These are phyloP conservation scores for Urocynchramus pylzowi DNA, from an alignment of 2,113 vertebrate genomes.

Conservation along the genomic window DNA sequence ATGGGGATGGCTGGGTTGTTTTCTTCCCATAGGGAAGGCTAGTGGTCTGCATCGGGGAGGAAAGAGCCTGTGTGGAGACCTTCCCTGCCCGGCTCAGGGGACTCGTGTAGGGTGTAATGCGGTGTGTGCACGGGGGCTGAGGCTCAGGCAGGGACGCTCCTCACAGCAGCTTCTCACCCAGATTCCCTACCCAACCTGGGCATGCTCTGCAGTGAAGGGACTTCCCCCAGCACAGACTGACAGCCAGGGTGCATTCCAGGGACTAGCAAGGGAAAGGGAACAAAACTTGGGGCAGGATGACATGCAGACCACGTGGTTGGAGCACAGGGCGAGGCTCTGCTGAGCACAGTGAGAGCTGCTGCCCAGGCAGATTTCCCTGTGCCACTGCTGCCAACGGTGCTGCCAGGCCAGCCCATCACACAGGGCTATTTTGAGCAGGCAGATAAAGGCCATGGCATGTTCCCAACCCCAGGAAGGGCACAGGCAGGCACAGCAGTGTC, in stretches of 20 bases:
- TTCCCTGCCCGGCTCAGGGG: not conserved
- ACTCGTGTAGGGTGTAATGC: not conserved
- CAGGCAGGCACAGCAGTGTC: not conserved
- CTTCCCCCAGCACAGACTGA: not conserved
- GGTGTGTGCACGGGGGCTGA: accelerated
- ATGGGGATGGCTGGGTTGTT: not conserved
- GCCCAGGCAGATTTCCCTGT: not conserved
- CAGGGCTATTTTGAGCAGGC: conserved; percentile 21
- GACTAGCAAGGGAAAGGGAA: not conserved
- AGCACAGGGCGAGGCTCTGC: not conserved
- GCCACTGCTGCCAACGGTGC: not conserved
- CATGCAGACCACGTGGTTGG: not conserved
- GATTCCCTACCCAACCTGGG: not conserved
- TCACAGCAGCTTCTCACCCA: not conserved
- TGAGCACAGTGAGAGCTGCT: not conserved
- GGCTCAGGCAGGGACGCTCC: not conserved
- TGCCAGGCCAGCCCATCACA: not conserved
- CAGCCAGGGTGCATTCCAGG: not conserved
- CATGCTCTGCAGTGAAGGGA: not conserved
- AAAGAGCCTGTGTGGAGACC: not conserved
- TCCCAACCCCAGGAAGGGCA: not conserved
- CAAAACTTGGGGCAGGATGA: not conserved
- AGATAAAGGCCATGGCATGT: conserved; percentile 4
- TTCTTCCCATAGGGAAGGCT: not conserved
- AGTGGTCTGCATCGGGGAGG: not conserved